Evolutionary conservation across 2,113 vertebrate species (phyloP), one percentile per base, ranked within the genome.

Genomic region (Stegastes partitus): DNA sequence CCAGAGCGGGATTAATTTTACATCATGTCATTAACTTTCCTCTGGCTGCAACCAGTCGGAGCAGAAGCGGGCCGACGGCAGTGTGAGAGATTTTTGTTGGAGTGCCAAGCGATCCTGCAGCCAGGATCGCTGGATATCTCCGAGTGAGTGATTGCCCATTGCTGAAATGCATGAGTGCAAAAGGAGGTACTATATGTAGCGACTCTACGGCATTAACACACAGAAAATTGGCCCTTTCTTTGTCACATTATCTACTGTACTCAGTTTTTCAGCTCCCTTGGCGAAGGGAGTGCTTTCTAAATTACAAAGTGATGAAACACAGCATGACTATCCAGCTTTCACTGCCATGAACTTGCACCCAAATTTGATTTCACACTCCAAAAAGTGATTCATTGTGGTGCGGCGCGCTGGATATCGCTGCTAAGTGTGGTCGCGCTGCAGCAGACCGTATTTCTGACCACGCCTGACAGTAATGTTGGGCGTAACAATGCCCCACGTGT

Each of bases 321-420:
- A 70, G 73, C 22, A 42, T 34, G 67, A 68, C 51, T 68, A 21
- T 76, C 39, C 63, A n/a, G 57, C 62, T 28, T 53, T 71, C 44
- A 16, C 67, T 51, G 70, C 78, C 64, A 45, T 59, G 79, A 88
- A 77, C 73, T 81, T 70, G 0, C 45, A 69, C 81, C 58, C 34
- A 77, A 84, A 82, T 84, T 54, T 83, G 55, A 89, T 84, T 89
- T 85, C 83, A 83, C 87, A 86, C 83, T 59, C 73, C n/a, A 16
- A 31, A 68, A 79, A 71, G 57, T 81, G 89, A 89, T 79, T 82
- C 59, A 85, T 37, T 82, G 69, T 75, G 58, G 10, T 57, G 44
- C 54, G 59, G 55, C 55, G 74, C 47, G 50, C 55, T 42, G 53
- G 37, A 63, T 44, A 66, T 74, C 31, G n/a, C 14, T 22, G 61